A percentile compares a stretch with the other conserved stretches of the same genome.
Evolutionary conservation across 2,888 invertebrate species (phyloP).

Genomic region (Creontiades dilutus): DNA sequence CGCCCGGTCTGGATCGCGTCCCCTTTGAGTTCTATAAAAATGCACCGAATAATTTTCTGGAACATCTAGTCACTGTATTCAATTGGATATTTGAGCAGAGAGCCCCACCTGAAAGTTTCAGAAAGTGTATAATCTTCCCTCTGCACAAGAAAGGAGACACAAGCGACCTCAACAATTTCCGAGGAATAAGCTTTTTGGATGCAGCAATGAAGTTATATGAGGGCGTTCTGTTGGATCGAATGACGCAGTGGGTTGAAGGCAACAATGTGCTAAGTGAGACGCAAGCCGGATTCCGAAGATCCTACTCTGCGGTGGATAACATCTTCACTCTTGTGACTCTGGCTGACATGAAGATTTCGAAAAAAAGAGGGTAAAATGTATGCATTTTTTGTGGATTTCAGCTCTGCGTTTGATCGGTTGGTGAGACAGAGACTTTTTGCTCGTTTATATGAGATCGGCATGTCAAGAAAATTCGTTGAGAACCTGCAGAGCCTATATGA

Average conservation of each 20-base stretch:
- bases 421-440: constrained; percentile 29
- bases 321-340: background rate
- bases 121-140: background rate
- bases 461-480: background rate
- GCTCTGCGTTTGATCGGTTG: background rate
- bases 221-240: no score
- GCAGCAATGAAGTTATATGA: no score
- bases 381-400: constrained; percentile 1
- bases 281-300: no score
- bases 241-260: no score
- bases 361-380: background rate
- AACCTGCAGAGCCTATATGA: background rate
- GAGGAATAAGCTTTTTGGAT: background rate
- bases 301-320: no score
- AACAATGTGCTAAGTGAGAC: no score
- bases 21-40: constrained; percentile 35
- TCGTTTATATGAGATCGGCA: background rate
- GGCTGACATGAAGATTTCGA: background rate
- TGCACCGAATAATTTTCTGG: background rate
- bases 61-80: background rate
- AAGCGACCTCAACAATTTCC: background rate
- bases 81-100: background rate
- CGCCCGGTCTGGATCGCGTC: background rate
- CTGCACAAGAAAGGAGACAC: background rate
- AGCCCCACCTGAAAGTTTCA: background rate